These are phyloP conservation scores for Periplaneta americana DNA, from an alignment of 1,140 invertebrate species.

Conservation along the genomic window DNA sequence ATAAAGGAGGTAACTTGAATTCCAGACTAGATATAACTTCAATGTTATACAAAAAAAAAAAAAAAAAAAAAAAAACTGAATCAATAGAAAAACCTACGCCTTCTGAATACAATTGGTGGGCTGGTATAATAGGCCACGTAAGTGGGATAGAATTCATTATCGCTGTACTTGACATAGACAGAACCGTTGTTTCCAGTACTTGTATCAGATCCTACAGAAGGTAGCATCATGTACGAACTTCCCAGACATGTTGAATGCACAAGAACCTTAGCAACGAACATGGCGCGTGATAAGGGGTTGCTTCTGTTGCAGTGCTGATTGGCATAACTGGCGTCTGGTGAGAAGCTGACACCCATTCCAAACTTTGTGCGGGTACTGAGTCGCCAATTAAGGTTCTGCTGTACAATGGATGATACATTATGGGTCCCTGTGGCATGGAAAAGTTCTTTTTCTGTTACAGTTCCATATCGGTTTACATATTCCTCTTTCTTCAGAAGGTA, in stretches of 20 bases:
- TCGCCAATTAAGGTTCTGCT: background rate
- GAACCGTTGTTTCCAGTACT: background rate
- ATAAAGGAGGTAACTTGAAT: too few relatives aligned
- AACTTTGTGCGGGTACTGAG: background rate
- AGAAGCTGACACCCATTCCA: constrained; percentile 2
- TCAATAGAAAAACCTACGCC: too few relatives aligned
- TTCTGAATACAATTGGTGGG: too few relatives aligned
- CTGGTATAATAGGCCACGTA: background rate
- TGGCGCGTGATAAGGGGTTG: background rate
- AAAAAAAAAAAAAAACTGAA: too few relatives aligned
- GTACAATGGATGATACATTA: background rate
- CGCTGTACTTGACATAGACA: background rate
- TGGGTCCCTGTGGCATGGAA: background rate
- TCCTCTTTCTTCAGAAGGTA: constrained; percentile 8
- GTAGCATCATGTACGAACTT: background rate
- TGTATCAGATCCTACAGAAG: background rate
- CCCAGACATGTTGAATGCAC: background rate
- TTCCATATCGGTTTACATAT: background rate
- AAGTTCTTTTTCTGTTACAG: background rate
- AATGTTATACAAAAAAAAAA: too few relatives aligned
- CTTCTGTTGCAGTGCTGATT: background rate
- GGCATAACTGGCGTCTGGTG: background rate
- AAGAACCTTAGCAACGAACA: background rate
- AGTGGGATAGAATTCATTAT: constrained; percentile 1
- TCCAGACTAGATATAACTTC: too few relatives aligned